A percentile compares a stretch with the other conserved stretches of the same genome.
These are phyloP conservation scores for Staurois parvus DNA, from an alignment of 2,797 vertebrate genomes.

Conservation along the genomic window DNA sequence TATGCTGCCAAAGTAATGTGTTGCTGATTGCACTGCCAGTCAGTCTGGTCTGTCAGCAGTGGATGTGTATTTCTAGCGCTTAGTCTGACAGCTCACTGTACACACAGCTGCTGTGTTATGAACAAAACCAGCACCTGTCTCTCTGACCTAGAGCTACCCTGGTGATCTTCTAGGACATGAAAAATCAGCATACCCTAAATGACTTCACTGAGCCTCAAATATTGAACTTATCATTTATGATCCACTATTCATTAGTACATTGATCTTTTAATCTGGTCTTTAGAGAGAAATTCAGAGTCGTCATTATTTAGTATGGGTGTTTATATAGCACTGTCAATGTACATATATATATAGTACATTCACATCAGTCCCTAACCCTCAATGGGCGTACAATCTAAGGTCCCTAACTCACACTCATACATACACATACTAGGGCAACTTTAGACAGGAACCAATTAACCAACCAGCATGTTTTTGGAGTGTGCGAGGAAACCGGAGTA, in stretches of 20 bases:
- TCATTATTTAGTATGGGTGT: too few relatives aligned
- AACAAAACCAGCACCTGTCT: not conserved
- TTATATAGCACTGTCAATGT: too few relatives aligned
- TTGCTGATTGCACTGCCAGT: not conserved
- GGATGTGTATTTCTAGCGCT: not conserved
- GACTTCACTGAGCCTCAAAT: not conserved
- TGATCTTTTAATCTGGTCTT: not conserved
- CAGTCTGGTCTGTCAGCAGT: slow-evolving; percentile 8
- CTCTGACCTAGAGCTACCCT: not conserved
- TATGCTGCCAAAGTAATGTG: not conserved
- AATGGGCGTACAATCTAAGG: too few relatives aligned
- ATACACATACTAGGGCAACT: too few relatives aligned
- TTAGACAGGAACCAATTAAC: too few relatives aligned
- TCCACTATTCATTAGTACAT: not conserved
- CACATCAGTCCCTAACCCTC: too few relatives aligned
- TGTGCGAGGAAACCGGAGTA: too few relatives aligned
- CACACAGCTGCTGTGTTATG: not conserved
- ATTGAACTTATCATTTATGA: not conserved
- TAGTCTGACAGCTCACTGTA: not conserved
- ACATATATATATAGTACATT: too few relatives aligned
- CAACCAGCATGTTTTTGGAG: too few relatives aligned
- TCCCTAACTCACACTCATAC: too few relatives aligned
- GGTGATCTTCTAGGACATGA: not conserved
- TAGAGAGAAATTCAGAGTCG: not conserved
- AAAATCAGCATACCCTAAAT: not conserved